Conservation (phyloP, 2,113 vertebrate species). For the Podiceps cristatus region DNA sequence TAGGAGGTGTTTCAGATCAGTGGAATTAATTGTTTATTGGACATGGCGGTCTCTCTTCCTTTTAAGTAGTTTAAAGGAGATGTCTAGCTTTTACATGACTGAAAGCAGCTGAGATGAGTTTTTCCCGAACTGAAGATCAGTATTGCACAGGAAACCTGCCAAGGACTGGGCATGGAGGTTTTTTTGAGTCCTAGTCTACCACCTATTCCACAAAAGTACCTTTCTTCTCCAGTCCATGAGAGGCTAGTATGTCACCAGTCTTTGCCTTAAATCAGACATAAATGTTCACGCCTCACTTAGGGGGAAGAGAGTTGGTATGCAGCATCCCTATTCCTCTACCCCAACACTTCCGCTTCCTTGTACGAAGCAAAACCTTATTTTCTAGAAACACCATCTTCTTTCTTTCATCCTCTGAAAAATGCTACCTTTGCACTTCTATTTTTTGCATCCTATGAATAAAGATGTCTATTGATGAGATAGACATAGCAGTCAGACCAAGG, state of each 20-base stretch:
- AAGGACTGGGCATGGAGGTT: fast-evolving
- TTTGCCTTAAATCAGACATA: neutral
- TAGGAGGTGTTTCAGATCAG: neutral
- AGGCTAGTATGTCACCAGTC: neutral
- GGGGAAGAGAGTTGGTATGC: neutral
- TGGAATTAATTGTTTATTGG: neutral
- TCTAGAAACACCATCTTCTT: neutral
- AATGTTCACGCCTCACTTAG: neutral
- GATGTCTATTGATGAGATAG: neutral
- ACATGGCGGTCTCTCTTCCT: neutral
- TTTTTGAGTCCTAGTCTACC: neutral
- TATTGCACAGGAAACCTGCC: neutral
- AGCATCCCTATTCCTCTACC: neutral
- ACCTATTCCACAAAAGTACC: neutral
- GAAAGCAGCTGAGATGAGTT: neutral
- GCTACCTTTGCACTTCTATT: neutral
- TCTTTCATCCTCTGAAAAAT: slow-evolving; percentile 15
- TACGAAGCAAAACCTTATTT: neutral
- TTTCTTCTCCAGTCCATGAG: neutral
- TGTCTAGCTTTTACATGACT: neutral
- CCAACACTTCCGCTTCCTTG: neutral
- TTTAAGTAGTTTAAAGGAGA: neutral
- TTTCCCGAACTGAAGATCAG: fast-evolving
- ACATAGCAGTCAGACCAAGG: neutral
- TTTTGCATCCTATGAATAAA: neutral